Evolutionary conservation across 1,140 invertebrate genomes (phyloP).

Genomic region (Dinothrombium tinctorium): DNA sequence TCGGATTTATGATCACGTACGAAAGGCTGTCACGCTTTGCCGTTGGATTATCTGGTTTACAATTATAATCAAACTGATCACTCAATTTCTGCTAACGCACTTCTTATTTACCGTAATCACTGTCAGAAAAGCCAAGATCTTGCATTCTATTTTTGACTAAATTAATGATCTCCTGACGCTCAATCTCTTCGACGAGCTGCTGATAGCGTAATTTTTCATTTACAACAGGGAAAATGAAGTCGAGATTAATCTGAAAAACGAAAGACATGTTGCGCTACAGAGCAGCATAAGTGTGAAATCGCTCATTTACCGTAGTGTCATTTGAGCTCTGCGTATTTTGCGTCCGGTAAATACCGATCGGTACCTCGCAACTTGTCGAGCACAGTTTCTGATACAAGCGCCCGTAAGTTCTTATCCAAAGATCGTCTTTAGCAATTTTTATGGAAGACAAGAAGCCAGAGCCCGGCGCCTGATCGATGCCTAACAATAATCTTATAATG

Average conservation of each 20-base stretch:
- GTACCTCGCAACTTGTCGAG: slow-evolving; percentile 91
- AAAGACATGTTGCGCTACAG: not conserved
- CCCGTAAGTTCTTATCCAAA: slow-evolving; percentile 95
- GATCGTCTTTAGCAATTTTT: slow-evolving; percentile 81
- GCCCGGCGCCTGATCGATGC: slow-evolving; percentile 88
- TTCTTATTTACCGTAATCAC: too few species aligned
- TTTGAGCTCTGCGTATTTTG: not conserved
- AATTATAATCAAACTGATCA: too few species aligned
- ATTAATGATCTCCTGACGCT: slow-evolving; percentile 80
- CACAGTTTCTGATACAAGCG: slow-evolving; percentile 90
- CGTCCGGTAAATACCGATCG: slow-evolving; percentile 43
- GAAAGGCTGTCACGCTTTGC: slow-evolving; percentile 74
- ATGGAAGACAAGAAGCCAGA: slow-evolving; percentile 90
- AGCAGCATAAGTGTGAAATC: not conserved
- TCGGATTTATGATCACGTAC: slow-evolving; percentile 95
- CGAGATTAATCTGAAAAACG: not conserved
- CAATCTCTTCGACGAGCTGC: slow-evolving; percentile 55
- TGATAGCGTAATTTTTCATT: slow-evolving; percentile 7
- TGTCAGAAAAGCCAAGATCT: slow-evolving; percentile 58
- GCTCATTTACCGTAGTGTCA: not conserved
- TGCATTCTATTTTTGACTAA: slow-evolving; percentile 78
- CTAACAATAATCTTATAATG: slow-evolving; percentile 64
- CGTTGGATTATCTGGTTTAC: slow-evolving; percentile 70
- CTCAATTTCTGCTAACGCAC: too few species aligned
- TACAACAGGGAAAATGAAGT: not conserved